Percentiles rank a stretch among this genome's conserved stretches.
These are phyloP conservation scores for Ptilodon capucinus DNA, from an alignment of 2,888 invertebrate genomes.

Conservation along the genomic window DNA sequence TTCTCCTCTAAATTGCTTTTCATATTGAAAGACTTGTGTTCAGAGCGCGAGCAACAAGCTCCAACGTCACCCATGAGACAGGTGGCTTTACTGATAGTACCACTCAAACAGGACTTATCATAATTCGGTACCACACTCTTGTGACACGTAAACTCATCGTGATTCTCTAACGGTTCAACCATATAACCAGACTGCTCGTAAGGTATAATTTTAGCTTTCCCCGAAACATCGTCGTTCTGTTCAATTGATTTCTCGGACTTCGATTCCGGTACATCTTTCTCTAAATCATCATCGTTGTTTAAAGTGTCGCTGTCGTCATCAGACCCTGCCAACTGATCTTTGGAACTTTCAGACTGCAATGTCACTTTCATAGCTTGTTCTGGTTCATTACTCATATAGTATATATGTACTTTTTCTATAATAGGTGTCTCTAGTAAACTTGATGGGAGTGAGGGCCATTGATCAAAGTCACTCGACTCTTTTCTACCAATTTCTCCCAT, in stretches of 20 bases:
- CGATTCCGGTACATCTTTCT: conserved; percentile 79
- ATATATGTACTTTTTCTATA: conserved; percentile 90
- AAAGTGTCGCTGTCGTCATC: conserved; percentile 87
- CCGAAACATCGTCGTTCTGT: conserved; percentile 60
- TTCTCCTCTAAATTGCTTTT: conserved; percentile 72
- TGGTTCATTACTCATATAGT: conserved; percentile 89
- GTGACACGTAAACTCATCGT: conserved; percentile 63
- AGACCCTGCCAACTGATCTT: conserved; percentile 84
- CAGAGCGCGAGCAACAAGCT: conserved; percentile 69
- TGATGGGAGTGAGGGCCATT: conserved; percentile 92
- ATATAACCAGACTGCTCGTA: conserved; percentile 78
- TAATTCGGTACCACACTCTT: conserved; percentile 73
- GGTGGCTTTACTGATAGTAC: conserved; percentile 72
- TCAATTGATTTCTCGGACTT: conserved; percentile 67
- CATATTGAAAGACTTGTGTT: conserved; percentile 63
- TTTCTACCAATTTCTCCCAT: conserved; percentile 56
- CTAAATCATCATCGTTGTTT: conserved; percentile 84
- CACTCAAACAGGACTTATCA: conserved; percentile 74
- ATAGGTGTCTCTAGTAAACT: conserved; percentile 87
- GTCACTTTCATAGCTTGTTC: conserved; percentile 90
- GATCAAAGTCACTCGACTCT: conserved; percentile 87
- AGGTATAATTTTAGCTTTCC: conserved; percentile 64
- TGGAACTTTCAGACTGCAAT: conserved; percentile 86
- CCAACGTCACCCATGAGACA: conserved; percentile 75
- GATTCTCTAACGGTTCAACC: conserved; percentile 75